These are phyloP conservation scores for Calameuta pallipes DNA, from an alignment of 2,888 invertebrate genomes.

Conservation along the genomic window DNA sequence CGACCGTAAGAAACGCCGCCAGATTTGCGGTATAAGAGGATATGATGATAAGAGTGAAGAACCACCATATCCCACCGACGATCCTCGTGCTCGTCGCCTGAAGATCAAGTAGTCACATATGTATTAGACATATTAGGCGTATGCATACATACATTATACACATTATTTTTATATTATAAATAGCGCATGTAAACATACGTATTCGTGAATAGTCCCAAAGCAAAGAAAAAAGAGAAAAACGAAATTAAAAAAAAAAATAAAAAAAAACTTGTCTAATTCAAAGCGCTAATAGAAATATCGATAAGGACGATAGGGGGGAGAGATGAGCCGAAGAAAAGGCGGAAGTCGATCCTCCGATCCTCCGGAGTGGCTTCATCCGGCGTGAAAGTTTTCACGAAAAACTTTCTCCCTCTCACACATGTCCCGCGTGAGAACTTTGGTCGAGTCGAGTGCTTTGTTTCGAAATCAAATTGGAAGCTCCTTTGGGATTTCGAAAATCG, in stretches of 20 bases:
- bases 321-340: not conserved
- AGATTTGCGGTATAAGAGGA: constrained; percentile 98
- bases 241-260: not conserved
- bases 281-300: not conserved
- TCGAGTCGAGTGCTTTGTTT: constrained; percentile 6
- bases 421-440: not conserved
- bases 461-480: constrained; percentile 17
- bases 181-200: not conserved
- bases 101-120: constrained; percentile 11
- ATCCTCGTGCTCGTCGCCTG: constrained; percentile 93
- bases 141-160: too few relatives aligned
- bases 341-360: not conserved
- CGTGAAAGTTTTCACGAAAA: not conserved
- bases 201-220: not conserved
- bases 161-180: not conserved
- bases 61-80: constrained; percentile 99
- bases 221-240: not conserved
- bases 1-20: constrained; percentile 98
- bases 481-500: not conserved
- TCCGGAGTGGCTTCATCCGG: not conserved
- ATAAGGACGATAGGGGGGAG: not conserved
- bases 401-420: not conserved
- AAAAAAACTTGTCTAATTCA: not conserved
- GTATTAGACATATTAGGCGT: not conserved
- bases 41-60: constrained; percentile 98